Percentiles rank a stretch among this genome's conserved stretches.
Evolutionary conservation across 30 jellyfish, hydroid and myxozoan species (phyloP).

Genomic region (Phacellophora camtschatica): DNA sequence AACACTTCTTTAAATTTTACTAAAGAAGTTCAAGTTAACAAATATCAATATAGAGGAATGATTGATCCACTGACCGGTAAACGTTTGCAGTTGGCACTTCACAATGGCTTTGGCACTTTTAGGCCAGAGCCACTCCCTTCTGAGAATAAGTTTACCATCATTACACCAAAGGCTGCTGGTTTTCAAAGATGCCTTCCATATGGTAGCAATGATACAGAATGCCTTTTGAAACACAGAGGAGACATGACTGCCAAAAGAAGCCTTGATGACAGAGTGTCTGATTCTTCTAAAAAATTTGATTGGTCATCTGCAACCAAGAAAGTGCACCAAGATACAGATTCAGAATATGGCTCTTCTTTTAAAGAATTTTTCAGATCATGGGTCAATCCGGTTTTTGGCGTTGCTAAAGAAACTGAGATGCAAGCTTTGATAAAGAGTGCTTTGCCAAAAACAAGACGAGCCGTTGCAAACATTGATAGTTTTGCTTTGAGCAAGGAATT

Average conservation of each 20-base stretch:
- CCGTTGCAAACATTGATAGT: neutral
- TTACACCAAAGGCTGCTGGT: neutral
- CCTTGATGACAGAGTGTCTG: too few relatives aligned
- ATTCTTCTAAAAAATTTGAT: neutral
- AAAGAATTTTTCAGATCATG: conserved; percentile 24
- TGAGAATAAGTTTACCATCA: neutral
- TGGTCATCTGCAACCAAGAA: neutral
- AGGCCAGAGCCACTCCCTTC: neutral
- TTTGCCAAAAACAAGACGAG: neutral
- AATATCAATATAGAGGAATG: neutral
- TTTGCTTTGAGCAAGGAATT: conserved; percentile 51
- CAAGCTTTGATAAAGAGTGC: conserved; percentile 18
- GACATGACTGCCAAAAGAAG: neutral
- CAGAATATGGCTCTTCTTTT: neutral
- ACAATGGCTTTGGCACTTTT: conserved; percentile 43
- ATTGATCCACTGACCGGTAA: conserved; percentile 62
- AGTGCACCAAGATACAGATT: neutral
- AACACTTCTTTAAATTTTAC: too few relatives aligned
- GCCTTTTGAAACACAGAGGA: neutral
- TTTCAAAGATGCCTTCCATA: neutral
- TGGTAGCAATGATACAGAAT: neutral
- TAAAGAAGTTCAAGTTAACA: neutral
- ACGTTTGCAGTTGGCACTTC: neutral
- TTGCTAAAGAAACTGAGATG: conserved; percentile 23
- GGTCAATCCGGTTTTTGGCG: conserved; percentile 91